phyloP scores from a whole-genome alignment of 1,140 invertebrate genomes.

The Drosophila bocqueti region DNA sequence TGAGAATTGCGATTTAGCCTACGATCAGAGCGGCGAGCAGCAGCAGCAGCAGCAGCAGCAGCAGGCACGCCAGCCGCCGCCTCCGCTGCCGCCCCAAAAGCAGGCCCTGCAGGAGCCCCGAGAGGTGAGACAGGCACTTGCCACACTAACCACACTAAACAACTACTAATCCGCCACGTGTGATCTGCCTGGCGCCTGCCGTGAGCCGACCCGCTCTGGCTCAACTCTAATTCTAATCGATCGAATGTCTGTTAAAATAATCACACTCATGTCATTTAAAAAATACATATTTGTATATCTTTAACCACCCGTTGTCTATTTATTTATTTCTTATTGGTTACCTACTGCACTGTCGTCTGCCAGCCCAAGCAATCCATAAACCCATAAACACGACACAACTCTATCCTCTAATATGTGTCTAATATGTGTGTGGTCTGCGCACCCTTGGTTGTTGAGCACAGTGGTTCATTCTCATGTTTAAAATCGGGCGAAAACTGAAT shows the following conservation, averaged over 20 bases:
- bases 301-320: constrained; percentile 59
- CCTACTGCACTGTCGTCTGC: constrained; percentile 29
- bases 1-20: constrained; percentile 89
- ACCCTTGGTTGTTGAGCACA: constrained; percentile 17
- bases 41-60: constrained; percentile 93
- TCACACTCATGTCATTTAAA: constrained; percentile 71
- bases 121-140: constrained; percentile 84
- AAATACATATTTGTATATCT: constrained; percentile 77
- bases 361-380: constrained; percentile 20
- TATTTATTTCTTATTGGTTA: constrained; percentile 65
- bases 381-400: constrained; percentile 14
- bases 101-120: constrained; percentile 88
- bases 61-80: constrained; percentile 87
- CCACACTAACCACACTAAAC: constrained; percentile 79
- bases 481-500: constrained; percentile 9
- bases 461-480: constrained; percentile 6
- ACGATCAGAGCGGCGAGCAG: constrained; percentile 90
- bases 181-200: constrained; percentile 39
- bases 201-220: constrained; percentile 39
- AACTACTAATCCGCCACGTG: constrained; percentile 68
- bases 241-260: constrained; percentile 76
- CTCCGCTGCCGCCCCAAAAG: constrained; percentile 54
- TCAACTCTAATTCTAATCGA: constrained; percentile 66
- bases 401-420: constrained; percentile 14
- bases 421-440: constrained; percentile 13